Evolutionary conservation across 2,797 vertebrate species (phyloP).

Genomic region (Thripadectes ignobilis): DNA sequence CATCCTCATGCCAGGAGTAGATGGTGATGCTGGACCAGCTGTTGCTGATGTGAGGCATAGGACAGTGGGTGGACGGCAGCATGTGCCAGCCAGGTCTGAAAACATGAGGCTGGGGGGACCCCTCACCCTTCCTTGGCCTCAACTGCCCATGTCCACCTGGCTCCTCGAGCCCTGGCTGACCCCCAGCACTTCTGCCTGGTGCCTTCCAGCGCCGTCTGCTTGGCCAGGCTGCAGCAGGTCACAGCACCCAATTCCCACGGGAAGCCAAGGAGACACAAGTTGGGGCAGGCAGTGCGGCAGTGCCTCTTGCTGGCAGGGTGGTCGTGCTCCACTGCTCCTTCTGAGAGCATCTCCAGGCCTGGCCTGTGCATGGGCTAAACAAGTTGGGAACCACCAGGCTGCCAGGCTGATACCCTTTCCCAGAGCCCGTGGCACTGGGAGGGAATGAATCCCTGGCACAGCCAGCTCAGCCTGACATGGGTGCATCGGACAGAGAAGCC

Average conservation of each 20-base stretch:
- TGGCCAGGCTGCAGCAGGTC: fast-evolving
- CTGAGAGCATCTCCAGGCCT: fast-evolving
- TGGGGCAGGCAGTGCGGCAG: fast-evolving
- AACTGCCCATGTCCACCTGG: background rate
- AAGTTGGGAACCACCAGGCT: background rate
- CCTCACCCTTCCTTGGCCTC: background rate
- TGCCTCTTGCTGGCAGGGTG: fast-evolving
- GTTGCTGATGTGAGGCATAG: background rate
- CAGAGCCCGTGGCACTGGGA: fast-evolving
- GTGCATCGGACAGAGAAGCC: fast-evolving
- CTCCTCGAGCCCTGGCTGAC: fast-evolving
- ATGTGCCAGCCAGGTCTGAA: background rate
- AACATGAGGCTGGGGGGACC: fast-evolving
- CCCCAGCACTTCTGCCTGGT: background rate
- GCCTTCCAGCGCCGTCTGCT: background rate
- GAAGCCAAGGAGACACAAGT: fast-evolving
- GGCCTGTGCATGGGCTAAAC: fast-evolving
- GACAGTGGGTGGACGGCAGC: background rate
- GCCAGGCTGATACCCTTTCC: background rate
- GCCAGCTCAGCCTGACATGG: fast-evolving
- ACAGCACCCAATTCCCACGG: fast-evolving
- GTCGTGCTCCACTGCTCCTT: fast-evolving
- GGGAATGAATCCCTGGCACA: background rate
- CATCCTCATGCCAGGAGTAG: background rate
- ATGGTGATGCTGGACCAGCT: fast-evolving